Base-by-base conservation (phyloP, 2,113 vertebrate genomes). In the Taurulus bubalis region DNA sequence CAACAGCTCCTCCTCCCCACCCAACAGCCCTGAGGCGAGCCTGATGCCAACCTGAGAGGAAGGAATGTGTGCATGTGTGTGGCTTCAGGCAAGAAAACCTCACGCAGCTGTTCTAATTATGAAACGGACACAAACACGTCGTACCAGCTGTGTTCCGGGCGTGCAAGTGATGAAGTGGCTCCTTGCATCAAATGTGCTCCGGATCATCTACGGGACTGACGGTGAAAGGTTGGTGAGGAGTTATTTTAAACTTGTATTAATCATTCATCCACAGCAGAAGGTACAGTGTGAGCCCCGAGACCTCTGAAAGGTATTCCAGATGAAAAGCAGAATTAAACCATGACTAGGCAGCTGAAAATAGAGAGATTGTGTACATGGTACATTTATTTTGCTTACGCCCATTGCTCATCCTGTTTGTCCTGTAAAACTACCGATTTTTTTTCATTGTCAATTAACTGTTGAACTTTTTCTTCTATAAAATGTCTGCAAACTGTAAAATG, bases 21-120 rank as follows among this genome's bases (percentile, higher is more conserved):
- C 32, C 40, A 59, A 20, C 40, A 64, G 32, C 56, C 84, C 75
- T 6, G 45, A 80, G 78, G 77, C 55, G 51, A 71, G 26, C 42
- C 77, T 70, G 76, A 72, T 65, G 74, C 62, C 74, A 71, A 72
- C 58, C 20, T 63, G 53, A 8, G 63, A 32, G 30, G 30, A 47
- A 30, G 20, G 24, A 24, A 80, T 11, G 28, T 70, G 64, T 58
- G 47, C 76, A 77, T 56, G 74, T 78, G 75, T 71, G 60, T 62
- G 30, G 73, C 78, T 85, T 59, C 2, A 82, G 84, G 84, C 84
- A 38, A 77, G 40, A 85, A 73, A 28, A 71, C 58, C 49, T 80
- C 47, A 47, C 8, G 16, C 79, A 80, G 79, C 85, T 85, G 70
- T 47, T 85, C 66, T 83, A 74, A 86, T 86, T 84, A 84, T 49